Base-by-base conservation (phyloP, 1,140 invertebrate genomes). In the Atta cephalotes region DNA sequence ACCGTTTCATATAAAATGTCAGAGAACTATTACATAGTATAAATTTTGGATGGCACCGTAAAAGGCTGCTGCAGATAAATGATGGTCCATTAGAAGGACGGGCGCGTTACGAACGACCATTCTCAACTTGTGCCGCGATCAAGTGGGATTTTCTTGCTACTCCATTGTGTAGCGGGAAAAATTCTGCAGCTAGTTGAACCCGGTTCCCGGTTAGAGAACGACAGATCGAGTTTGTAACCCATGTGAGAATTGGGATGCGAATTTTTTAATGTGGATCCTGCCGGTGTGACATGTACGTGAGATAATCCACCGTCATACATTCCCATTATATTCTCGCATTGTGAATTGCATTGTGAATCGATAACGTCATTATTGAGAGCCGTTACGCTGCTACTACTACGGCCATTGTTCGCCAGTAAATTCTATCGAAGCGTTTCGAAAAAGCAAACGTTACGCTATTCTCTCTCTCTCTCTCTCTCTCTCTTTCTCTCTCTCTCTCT, bases 361-460 rank as follows among this genome's bases (percentile, higher is more conserved):
- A 91, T 92, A 88, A 63, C 78, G 62, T 91, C 87, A 90, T 92
- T 91, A 92, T 88, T 62, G 90, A 88, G 78, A 53, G 72, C 80
- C 87, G 85, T 76, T 90, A 82, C 45, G 66, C 18, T 18, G 45
- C 28, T 49, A 60, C 71, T 62, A 65, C 21, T 72, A 77, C 58
- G 74, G 28, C 66, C 71, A 85, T 90, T 91, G 89, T 90, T 90
- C 76, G 39, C 66, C 66, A 70, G 31, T 87, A 82, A 90, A 91
- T 87, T 77, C 70, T 87, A 88, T 88, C 71, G 28, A 62, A 56
- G 39, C 65, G 51, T 68, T 82, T 76, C 58, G 70, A 78, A 72
- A 82, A 63, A 45, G n/a, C 56, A 58, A 77, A 53, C 14, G 56
- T 16, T n/a, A 49, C 35, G 66, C 10, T 25, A 49, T 70, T 25